Percentiles rank a stretch among this genome's conserved stretches.
phyloP scores from a whole-genome alignment of 2,888 invertebrate species.

The Lamellibrachia satsuma region DNA sequence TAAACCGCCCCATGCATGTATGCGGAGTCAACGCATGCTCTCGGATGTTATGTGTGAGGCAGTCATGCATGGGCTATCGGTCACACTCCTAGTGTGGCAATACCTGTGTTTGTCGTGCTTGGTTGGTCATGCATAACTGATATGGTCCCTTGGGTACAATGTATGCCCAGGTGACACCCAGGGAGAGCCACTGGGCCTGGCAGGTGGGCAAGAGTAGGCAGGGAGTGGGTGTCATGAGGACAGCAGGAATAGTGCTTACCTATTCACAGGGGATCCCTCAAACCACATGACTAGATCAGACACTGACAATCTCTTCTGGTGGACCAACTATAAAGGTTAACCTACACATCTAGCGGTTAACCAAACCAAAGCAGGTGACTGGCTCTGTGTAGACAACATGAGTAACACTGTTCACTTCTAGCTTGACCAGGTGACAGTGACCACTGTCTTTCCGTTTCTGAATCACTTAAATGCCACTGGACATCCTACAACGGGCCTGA shows the following conservation, averaged over 20 bases:
- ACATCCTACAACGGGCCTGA: not conserved
- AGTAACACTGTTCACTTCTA: not conserved
- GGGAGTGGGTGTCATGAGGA: not conserved
- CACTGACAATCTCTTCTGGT: not conserved
- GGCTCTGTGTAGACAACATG: not conserved
- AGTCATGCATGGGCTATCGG: not conserved
- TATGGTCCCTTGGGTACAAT: not conserved
- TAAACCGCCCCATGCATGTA: not conserved
- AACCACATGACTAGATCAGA: not conserved
- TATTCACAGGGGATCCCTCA: not conserved
- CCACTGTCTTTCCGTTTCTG: not conserved
- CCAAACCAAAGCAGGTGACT: not conserved
- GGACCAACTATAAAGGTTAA: not conserved
- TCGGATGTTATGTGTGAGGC: not conserved
- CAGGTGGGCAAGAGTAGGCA: not conserved
- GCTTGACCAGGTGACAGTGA: not conserved
- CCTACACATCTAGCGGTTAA: not conserved
- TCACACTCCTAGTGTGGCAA: not conserved
- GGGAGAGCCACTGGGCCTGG: not conserved
- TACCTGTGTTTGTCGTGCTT: not conserved
- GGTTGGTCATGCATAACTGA: constrained; percentile 4
- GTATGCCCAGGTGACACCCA: not conserved
- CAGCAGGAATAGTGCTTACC: not conserved
- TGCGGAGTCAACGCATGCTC: not conserved
- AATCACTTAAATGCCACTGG: not conserved